Evolutionary conservation across 2,888 invertebrate genomes (phyloP).

Genomic region (Orchestes rusci): DNA sequence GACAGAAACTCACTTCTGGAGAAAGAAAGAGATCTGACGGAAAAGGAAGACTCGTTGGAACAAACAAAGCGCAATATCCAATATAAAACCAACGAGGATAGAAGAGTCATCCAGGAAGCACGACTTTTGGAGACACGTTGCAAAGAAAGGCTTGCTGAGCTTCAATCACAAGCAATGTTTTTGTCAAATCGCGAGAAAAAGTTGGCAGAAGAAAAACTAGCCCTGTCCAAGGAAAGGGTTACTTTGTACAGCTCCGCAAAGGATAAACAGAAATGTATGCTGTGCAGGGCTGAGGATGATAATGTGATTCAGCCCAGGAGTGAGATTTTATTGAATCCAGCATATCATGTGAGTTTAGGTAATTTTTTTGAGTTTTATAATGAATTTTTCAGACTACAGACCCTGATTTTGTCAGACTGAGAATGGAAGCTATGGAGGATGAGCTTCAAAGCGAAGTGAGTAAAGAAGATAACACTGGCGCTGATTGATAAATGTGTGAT

Average conservation of each 20-base stretch:
- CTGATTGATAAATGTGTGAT: too few species aligned
- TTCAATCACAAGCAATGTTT: slow-evolving; percentile 52
- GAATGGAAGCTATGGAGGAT: slow-evolving; percentile 28
- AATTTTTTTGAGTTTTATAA: neutral
- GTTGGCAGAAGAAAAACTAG: slow-evolving; percentile 54
- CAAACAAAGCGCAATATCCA: slow-evolving; percentile 42
- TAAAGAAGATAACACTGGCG: slow-evolving; percentile 26
- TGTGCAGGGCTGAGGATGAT: slow-evolving; percentile 34
- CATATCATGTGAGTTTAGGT: slow-evolving; percentile 4
- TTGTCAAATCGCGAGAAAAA: slow-evolving; percentile 53
- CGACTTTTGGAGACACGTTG: slow-evolving; percentile 42
- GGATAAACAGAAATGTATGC: slow-evolving; percentile 36
- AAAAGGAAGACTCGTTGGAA: slow-evolving; percentile 38
- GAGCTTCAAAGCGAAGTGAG: slow-evolving; percentile 31
- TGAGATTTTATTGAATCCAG: neutral
- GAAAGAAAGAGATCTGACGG: slow-evolving; percentile 32
- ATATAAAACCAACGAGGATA: slow-evolving; percentile 50
- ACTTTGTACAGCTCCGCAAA: slow-evolving; percentile 50
- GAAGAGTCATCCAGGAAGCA: slow-evolving; percentile 43
- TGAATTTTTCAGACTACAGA: slow-evolving; percentile 20
- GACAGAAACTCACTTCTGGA: slow-evolving; percentile 35
- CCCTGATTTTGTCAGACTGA: slow-evolving; percentile 23
- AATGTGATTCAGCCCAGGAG: slow-evolving; percentile 1
- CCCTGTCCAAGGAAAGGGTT: slow-evolving; percentile 52
- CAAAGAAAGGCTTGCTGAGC: slow-evolving; percentile 50